Evolutionary conservation across 2,888 invertebrate genomes (phyloP).

Genomic region (Neoscelio sp.): DNA sequence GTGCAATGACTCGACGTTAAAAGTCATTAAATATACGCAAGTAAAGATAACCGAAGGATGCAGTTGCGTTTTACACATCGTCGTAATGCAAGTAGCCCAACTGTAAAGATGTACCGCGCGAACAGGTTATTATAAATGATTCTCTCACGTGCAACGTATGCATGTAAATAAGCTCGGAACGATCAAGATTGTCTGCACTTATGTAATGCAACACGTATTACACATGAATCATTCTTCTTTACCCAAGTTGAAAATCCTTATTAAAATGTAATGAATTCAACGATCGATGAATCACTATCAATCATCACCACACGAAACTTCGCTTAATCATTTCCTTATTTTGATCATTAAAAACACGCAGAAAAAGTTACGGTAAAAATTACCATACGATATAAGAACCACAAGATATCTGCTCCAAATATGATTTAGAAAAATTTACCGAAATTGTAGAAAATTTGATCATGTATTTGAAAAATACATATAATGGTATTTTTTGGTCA

Average conservation of each 20-base stretch:
- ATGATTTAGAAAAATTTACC: no score
- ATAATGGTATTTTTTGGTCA: no score
- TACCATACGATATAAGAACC: no score
- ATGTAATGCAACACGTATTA: slow-evolving; percentile 10
- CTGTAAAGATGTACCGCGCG: slow-evolving; percentile 2
- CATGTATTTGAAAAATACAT: no score
- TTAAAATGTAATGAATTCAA: neutral
- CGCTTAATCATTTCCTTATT: no score
- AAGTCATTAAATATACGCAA: slow-evolving; percentile 24
- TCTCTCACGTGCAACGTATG: slow-evolving; percentile 26
- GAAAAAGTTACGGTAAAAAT: no score
- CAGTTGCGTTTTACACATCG: slow-evolving; percentile 20
- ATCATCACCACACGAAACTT: no score
- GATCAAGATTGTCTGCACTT: slow-evolving; percentile 31
- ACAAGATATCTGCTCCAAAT: no score
- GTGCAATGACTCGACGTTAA: slow-evolving; percentile 14
- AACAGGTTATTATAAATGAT: slow-evolving; percentile 38
- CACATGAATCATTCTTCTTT: slow-evolving; percentile 18
- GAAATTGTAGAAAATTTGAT: no score
- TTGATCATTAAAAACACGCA: no score
- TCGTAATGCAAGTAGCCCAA: slow-evolving; percentile 2
- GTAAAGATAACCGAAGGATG: slow-evolving; percentile 19
- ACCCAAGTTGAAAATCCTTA: slow-evolving; percentile 7
- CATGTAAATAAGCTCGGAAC: slow-evolving; percentile 28
- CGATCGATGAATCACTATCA: no score